Percentiles rank a stretch among this genome's conserved stretches.
phyloP scores from a whole-genome alignment of 2,113 vertebrate species.

The Sorex araneus region DNA sequence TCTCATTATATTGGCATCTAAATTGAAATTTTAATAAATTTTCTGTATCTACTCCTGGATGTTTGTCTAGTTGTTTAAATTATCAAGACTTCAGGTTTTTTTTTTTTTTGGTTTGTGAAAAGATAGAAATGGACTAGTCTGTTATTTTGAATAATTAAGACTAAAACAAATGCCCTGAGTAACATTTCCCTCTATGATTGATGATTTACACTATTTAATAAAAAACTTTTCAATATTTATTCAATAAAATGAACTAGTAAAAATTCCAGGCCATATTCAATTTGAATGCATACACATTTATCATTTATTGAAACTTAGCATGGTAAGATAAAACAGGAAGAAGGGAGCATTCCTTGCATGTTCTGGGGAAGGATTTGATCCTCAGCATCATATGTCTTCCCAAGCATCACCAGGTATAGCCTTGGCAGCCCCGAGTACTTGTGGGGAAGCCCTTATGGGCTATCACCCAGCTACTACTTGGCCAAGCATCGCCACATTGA shows the following conservation, averaged over 20 bases:
- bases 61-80: constrained; percentile 16
- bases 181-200: background rate
- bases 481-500: too few species aligned
- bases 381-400: too few species aligned
- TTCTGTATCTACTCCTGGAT: background rate
- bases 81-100: background rate
- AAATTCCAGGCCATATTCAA: too few species aligned
- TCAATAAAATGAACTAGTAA: background rate
- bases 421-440: too few species aligned
- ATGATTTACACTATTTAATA: background rate
- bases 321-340: too few species aligned
- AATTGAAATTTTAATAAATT: background rate
- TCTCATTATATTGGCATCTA: background rate
- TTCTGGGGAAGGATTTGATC: too few species aligned
- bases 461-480: too few species aligned
- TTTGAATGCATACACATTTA: too few species aligned
- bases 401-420: too few species aligned
- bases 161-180: background rate
- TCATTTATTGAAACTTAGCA: too few species aligned
- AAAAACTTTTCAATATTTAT: background rate
- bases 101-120: background rate
- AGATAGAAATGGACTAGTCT: background rate
- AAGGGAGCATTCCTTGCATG: too few species aligned
- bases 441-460: too few species aligned
- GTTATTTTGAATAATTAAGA: background rate